These are phyloP conservation scores for Macrotus californicus DNA, from an alignment of 2,113 vertebrate species.

Conservation along the genomic window DNA sequence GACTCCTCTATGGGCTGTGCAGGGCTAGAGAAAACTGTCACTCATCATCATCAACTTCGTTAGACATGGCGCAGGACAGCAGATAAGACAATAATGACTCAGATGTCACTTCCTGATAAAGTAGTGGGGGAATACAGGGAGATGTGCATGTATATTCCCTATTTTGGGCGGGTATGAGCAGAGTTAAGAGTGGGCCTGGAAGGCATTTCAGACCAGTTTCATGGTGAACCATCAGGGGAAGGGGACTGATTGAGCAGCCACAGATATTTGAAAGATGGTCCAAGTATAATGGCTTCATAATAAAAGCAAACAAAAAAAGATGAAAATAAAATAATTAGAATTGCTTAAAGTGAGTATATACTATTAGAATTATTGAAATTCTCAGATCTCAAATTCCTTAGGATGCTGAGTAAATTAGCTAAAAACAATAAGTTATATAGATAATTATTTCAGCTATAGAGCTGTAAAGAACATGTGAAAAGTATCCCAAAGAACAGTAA, in stretches of 20 bases:
- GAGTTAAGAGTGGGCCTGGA: not conserved
- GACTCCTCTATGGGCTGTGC: rapidly evolving
- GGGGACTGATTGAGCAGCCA: no score
- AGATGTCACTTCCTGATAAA: not conserved
- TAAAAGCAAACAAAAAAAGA: not conserved
- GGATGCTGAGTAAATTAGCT: not conserved
- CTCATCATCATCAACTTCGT: not conserved
- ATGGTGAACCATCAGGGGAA: rapidly evolving
- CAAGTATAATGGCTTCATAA: not conserved
- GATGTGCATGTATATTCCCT: not conserved
- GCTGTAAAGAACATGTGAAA: not conserved
- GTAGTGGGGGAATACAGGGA: not conserved
- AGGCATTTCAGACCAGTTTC: not conserved
- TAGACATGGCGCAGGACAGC: not conserved
- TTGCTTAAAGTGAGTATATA: not conserved
- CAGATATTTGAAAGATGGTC: not conserved
- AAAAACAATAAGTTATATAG: not conserved
- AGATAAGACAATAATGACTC: not conserved
- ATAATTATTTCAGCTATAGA: not conserved
- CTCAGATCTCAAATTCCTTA: not conserved
- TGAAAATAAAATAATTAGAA: not conserved
- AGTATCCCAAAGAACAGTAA: not conserved
- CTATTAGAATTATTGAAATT: not conserved
- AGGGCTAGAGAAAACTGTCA: not conserved
- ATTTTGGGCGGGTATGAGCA: not conserved